Evolutionary conservation across 2,888 invertebrate genomes (phyloP).

Genomic region (Reticulitermes lucifugus): DNA sequence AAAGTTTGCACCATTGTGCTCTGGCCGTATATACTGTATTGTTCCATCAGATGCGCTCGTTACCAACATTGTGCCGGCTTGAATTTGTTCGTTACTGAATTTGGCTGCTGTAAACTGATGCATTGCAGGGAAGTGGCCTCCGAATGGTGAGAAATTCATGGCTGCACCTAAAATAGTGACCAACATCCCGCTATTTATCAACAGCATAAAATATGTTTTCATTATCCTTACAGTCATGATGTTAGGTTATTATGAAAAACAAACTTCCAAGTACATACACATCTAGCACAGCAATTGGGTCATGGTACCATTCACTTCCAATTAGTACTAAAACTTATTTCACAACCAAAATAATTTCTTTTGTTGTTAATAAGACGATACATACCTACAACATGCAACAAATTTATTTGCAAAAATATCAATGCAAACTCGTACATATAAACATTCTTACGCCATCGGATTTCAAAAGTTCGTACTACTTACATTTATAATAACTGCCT

Average conservation of each 20-base stretch:
- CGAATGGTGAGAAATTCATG: constrained; percentile 54
- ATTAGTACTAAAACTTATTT: neutral
- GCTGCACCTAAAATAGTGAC: neutral
- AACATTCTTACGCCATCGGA: neutral
- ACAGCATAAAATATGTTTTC: neutral
- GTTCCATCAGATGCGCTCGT: constrained; percentile 49
- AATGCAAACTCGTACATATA: neutral
- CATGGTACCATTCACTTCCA: neutral
- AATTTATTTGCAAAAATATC: neutral
- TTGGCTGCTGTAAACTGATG: constrained; percentile 53
- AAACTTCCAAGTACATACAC: neutral
- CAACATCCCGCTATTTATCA: neutral
- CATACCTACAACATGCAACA: neutral
- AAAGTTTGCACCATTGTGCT: constrained; percentile 45
- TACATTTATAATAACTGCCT: neutral
- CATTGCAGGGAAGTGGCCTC: constrained; percentile 52
- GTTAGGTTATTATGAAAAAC: neutral
- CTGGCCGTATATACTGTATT: constrained; percentile 52
- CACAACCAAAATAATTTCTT: neutral
- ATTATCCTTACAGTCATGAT: neutral
- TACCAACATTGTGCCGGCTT: constrained; percentile 50
- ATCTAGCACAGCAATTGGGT: neutral
- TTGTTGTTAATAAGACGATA: neutral
- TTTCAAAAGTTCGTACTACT: neutral
- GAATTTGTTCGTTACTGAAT: constrained; percentile 47